These are phyloP conservation scores for Carassius auratus DNA, from an alignment of 2,113 vertebrate species.

Conservation along the genomic window DNA sequence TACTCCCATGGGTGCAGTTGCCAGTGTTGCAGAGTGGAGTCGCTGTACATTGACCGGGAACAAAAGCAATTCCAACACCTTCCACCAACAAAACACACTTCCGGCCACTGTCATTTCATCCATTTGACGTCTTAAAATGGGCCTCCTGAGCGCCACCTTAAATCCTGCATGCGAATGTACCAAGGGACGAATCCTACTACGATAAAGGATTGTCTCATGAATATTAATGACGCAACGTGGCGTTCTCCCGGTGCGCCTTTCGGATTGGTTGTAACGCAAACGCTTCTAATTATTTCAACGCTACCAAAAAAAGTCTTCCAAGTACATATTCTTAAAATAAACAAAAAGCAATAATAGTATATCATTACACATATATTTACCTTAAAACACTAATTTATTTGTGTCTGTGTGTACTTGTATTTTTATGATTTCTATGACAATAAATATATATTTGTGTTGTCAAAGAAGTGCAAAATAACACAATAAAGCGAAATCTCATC, in stretches of 20 bases:
- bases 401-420: not conserved
- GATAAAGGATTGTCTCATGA: not conserved
- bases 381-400: not conserved
- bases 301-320: not conserved
- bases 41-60: not conserved
- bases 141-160: slow-evolving; percentile 54
- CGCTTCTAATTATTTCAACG: not conserved
- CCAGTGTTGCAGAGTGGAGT: not conserved
- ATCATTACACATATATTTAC: not conserved
- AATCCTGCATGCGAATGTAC: slow-evolving; percentile 63
- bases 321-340: not conserved
- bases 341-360: not conserved
- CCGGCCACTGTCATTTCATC: slow-evolving; percentile 60
- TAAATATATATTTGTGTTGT: not conserved
- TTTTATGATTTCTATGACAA: too few species aligned
- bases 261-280: not conserved
- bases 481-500: too few species aligned
- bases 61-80: slow-evolving; percentile 55
- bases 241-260: not conserved
- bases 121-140: slow-evolving; percentile 62
- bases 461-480: not conserved
- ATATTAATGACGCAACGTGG: slow-evolving; percentile 16
- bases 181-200: slow-evolving; percentile 68
- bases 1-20: slow-evolving; percentile 49
- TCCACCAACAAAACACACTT: slow-evolving; percentile 56